phyloP scores from a whole-genome alignment of 2,888 invertebrate species.

The Chrysolina haemoptera region DNA sequence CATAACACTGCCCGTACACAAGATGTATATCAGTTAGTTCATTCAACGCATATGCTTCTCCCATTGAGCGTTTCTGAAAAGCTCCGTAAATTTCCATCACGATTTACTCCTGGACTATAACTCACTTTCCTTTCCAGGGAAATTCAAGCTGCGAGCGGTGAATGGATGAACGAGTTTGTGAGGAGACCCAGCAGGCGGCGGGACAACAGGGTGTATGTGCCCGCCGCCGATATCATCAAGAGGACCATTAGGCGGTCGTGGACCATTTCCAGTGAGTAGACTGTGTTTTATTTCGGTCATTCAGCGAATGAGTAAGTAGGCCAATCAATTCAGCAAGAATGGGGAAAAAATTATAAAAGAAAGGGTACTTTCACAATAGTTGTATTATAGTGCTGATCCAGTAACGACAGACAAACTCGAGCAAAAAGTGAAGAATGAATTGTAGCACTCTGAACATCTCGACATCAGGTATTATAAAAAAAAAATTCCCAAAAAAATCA shows the following conservation, averaged over 20 bases:
- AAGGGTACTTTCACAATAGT: too few relatives aligned
- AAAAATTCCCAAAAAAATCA: too few relatives aligned
- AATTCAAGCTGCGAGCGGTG: conserved; percentile 78
- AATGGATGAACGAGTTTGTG: conserved; percentile 79
- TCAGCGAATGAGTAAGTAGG: neutral
- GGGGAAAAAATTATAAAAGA: too few relatives aligned
- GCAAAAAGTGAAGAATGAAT: too few relatives aligned
- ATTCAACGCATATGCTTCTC: too few relatives aligned
- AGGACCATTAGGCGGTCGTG: conserved; percentile 79
- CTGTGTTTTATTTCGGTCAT: neutral
- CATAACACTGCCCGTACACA: too few relatives aligned
- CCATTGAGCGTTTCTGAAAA: neutral
- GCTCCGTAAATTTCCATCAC: neutral
- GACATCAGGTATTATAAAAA: too few relatives aligned
- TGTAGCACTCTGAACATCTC: too few relatives aligned
- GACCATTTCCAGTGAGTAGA: conserved; percentile 79
- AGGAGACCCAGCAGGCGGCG: conserved; percentile 72
- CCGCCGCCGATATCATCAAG: conserved; percentile 77
- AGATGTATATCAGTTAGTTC: too few relatives aligned
- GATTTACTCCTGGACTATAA: neutral
- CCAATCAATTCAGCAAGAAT: too few relatives aligned
- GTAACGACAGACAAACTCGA: too few relatives aligned
- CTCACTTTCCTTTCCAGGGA: conserved; percentile 73
- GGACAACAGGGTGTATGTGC: conserved; percentile 70
- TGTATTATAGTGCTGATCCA: too few relatives aligned